Base-by-base conservation (phyloP, 2,113 vertebrate species). In the Rhinichthys klamathensis region DNA sequence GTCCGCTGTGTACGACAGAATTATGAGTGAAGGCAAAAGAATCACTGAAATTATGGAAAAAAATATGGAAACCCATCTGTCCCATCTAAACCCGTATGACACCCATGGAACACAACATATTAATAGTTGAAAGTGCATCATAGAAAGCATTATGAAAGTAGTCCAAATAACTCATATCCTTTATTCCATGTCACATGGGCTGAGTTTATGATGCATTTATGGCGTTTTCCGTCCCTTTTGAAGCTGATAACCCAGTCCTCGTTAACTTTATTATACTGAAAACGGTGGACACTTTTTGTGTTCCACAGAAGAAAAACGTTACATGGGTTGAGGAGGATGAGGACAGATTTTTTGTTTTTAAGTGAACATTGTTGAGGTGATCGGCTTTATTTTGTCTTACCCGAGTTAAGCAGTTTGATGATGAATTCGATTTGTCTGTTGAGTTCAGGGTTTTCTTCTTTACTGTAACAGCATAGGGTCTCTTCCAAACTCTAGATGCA, bases 341-440 rank as follows among this genome's bases (percentile, higher is more conserved):
- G 13, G 25, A 65, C 25, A 1, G 25, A 30, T 65, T 7, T 30
- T 15, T 30, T 65, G 5, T 63, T 65, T 65, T 30, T 10, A 30
- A 6, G 27, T 8, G 6, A 18, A 35, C 2, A 0, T 11, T 69
- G 35, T 11, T 11, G 54, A 21, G 54, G 18, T 56, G 54, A 56
- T 11, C 35, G 5, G 67, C 18, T 76, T 51, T 75, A n/a, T 8
- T 67, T 13, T 8, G 85, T 61, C 92, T 88, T 85, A 99, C 98
- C 96, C 88, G 98, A 98, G 89, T 96, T 97, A 0, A 99, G 96
- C 74, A 99, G 97, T 89, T 94, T 95, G 89, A 99, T 96, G 92
- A 99, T 96, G 82, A 96, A 98, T 89, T 98, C 96, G 44, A 99
- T 96, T 92, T 99, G 98, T 79, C 96, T 95, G 92, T 95, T 95